Base-by-base conservation (phyloP, 2,888 invertebrate species). In the Dicyrtoma fusca region DNA sequence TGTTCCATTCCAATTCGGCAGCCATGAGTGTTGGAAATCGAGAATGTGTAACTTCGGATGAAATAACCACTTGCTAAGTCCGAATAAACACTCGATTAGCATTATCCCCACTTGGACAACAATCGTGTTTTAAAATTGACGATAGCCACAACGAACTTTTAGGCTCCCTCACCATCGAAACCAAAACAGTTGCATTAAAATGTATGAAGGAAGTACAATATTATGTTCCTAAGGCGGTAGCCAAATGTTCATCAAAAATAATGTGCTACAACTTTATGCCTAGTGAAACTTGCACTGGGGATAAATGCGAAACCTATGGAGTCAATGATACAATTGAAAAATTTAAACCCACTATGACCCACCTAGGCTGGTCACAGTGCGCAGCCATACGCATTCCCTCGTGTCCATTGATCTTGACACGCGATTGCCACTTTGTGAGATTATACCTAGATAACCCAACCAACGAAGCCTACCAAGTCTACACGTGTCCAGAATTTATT, bases 131-230 rank as follows among this genome's bases (percentile, higher is more conserved):
- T 19, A 10, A 23, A 3, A 19, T 53, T 11, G 53, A 53, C 10
- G 21, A 53, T 53, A 10, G 19, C 1, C n/a, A 53, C 21, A 53
- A 53, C 21, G 11, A 53, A 53, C 21, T 53, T 21, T 10, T 53
- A 4, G 53, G 53, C 10, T 17, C 53, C 13, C 8, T 53, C n/a
- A 53, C 53, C 21, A 53, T 53, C 19, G 19, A 53, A 53, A 53
- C 53, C 10, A 53, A 53, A 53, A 17, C 53, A 4, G 53, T 53
- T 2, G 53, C 53, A 53, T 53, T 53, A 53, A 8, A n/a, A 19
- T 53, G 53, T 10, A n/a, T 17, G 19, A 53, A 53, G 19, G 19
- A 53, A 19, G 2, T 53, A 53, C 10, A 17, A 10, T 53, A 53
- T 19, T 53, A 53, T 10, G 53, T 19, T 2, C 53, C 53, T 4